Evolutionary conservation across 2,888 invertebrate genomes (phyloP), one percentile per base, ranked within the genome.

Genomic region (Tiliacea citrago): DNA sequence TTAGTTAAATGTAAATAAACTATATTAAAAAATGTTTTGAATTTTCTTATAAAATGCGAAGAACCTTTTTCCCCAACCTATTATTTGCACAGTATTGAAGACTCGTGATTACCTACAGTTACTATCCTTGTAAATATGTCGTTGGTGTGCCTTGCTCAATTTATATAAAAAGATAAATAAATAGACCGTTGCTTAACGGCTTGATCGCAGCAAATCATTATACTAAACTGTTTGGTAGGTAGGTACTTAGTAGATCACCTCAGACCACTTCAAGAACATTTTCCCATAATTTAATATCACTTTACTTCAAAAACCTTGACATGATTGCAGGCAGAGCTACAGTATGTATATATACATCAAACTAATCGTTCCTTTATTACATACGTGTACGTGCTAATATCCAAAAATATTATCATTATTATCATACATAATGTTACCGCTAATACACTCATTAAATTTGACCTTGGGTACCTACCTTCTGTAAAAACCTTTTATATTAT

Each of bases 371-470:
- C 12, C n/a, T 81, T 16, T 70, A 47, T 39, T 68, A 73, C 61
- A 62, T 78, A 63, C 55, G 68, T 67, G 68, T 78, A 63, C 55
- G 68, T 67, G 68, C 58, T 86, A 79, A 87, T 85, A 67, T 69
- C 45, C 69, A 73, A 75, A 81, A 85, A 67, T 82, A 82, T 87
- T n/a, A 82, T 68, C 69, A 57, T 74, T 55, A 57, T 74, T 55
- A 65, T 7, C 18, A 18, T 57, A 21, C 49, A 1, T 80, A 81
- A 81, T 63, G 61, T 58, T 69, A 51, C 51, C 61, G 51, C 69
- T 74, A 78, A 82, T 73, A 77, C 29, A 57, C 61, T 78, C 78
- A 82, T 84, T 87, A 82, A 16, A 16, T 29, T 16, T 42, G 45
- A 82, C 84, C 86, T 87, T 82, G 74, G 57, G 12, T 35, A 49